Base-by-base conservation (phyloP, 2,888 invertebrate species). In the Drosophila macrothrix region DNA sequence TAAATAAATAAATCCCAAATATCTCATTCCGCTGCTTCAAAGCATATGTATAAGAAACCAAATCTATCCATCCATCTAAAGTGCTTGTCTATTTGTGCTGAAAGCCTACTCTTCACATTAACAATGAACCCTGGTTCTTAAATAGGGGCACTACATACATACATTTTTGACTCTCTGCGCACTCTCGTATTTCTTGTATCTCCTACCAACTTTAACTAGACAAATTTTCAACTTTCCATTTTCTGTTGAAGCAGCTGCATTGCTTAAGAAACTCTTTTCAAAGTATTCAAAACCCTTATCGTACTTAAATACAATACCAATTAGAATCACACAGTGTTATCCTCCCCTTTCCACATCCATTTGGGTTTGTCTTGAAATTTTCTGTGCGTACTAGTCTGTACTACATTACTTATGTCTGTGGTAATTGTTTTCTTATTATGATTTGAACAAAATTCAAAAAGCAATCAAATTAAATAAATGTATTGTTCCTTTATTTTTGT, bases 371-470 rank as follows among this genome's bases (percentile, higher is more conserved):
- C 31, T 55, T 56, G 29, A 71, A 56, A 31, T 53, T 37, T 50
- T 73, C n/a, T 50, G 61, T 79, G 80, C 65, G 65, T 58, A 31
- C 29, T 62, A 52, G 28, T 55, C 31, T 73, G 52, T 16, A 54
- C 31, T 9, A 52, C 39, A 41, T 75, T 19, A 49, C 56, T 74
- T 56, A 49, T 61, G 56, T 70, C 70, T 25, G 53, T 63, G 69
- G 46, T 35, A 56, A 55, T 76, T 67, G 39, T 65, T 53, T 66
- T 54, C 29, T 65, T 76, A 64, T 58, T 67, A 62, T 79, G 16
- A 66, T 82, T 79, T 73, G 1, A 46, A 76, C 73, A 78, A 79
- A 79, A 82, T 79, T 82, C 73, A 67, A 79, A 82, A 82, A 73
- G 39, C 53, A 58, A 67, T 49, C 56, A 41, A 64, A 61, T 33